Evolutionary conservation across 1,140 invertebrate species (phyloP).

Genomic region (Teleopsis dalmanni): DNA sequence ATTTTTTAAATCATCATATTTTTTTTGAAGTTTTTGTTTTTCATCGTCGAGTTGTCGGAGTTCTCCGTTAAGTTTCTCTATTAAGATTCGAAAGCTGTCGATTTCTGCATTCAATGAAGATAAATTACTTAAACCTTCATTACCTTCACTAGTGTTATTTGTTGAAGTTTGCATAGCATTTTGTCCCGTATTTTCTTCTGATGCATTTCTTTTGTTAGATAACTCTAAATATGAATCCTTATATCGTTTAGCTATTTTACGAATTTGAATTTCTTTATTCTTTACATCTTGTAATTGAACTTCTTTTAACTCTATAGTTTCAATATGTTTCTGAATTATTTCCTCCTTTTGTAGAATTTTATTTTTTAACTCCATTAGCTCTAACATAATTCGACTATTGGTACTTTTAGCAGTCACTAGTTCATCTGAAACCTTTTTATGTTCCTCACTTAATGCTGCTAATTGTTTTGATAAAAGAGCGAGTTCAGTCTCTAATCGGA

Average conservation of each 20-base stretch:
- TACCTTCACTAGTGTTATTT: conserved; percentile 44
- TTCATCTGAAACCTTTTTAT: conserved; percentile 48
- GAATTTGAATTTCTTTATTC: conserved; percentile 73
- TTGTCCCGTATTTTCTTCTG: conserved; percentile 33
- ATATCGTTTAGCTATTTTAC: conserved; percentile 88
- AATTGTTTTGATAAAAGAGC: conserved; percentile 51
- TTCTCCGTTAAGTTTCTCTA: conserved; percentile 58
- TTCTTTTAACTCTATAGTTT: conserved; percentile 63
- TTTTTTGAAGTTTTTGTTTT: conserved; percentile 59
- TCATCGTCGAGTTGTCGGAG: conserved; percentile 52
- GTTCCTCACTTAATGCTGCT: conserved; percentile 46
- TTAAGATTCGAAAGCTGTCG: conserved; percentile 45
- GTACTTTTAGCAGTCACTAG: conserved; percentile 40
- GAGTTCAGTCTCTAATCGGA: conserved; percentile 66
- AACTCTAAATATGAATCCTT: conserved; percentile 77
- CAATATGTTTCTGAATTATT: conserved; percentile 55
- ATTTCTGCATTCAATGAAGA: conserved; percentile 44
- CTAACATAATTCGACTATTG: conserved; percentile 46
- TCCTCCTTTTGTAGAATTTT: conserved; percentile 53
- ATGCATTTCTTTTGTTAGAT: conserved; percentile 45
- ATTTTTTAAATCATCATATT: conserved; percentile 61
- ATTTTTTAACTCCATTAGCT: conserved; percentile 51
- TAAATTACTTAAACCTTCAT: conserved; percentile 32
- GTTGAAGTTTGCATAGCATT: conserved; percentile 42
- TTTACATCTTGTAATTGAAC: conserved; percentile 62